Conservation (phyloP, 2,113 vertebrate species). For the Heloderma charlesbogerti region DNA sequence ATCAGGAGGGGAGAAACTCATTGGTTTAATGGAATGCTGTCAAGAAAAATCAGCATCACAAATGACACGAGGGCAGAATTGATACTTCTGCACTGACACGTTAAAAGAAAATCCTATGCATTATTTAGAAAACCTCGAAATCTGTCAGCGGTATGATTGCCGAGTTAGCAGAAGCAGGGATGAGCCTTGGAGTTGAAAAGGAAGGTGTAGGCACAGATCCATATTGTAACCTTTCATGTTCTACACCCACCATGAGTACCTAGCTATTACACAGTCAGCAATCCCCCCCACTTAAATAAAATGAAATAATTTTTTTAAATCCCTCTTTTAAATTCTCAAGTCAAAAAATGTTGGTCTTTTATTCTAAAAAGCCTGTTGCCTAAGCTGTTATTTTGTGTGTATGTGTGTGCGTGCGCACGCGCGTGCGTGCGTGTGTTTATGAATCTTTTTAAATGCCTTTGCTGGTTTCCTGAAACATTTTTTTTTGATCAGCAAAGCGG, state of each 20-base stretch:
- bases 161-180: conserved; percentile 86
- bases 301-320: conserved; percentile 63
- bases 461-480: conserved; percentile 49
- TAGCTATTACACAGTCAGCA: conserved; percentile 82
- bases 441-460: neutral
- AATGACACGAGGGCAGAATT: conserved; percentile 83
- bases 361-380: conserved; percentile 65
- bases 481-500: conserved; percentile 46
- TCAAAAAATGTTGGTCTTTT: conserved; percentile 72
- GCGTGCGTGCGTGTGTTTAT: conserved; percentile 30
- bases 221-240: conserved; percentile 81
- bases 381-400: conserved; percentile 71
- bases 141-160: conserved; percentile 86
- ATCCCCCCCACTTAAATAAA: conserved; percentile 39
- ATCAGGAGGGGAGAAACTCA: conserved; percentile 79
- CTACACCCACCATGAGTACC: conserved; percentile 76
- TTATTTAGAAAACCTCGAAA: conserved; percentile 87
- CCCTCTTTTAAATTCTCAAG: conserved; percentile 76
- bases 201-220: conserved; percentile 74
- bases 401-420: conserved; percentile 40
- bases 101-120: conserved; percentile 89
- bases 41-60: conserved; percentile 86
- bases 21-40: conserved; percentile 90
- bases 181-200: conserved; percentile 76
- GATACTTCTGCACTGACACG: conserved; percentile 86